Conservation (phyloP, 2,113 vertebrate species). For the Penelope pileata region DNA sequence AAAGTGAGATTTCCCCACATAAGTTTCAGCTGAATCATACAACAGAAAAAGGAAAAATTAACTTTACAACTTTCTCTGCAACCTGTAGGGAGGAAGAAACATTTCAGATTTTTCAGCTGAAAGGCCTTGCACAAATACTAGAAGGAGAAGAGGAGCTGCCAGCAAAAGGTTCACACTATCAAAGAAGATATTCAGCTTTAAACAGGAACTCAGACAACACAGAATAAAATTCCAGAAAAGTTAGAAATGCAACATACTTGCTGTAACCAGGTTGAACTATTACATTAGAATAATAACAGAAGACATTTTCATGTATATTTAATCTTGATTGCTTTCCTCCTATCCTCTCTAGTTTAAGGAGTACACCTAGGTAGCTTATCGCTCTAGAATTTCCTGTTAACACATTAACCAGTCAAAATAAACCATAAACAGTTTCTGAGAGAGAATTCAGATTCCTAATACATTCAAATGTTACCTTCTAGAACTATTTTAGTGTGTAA, state of each 20-base stretch:
- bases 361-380: neutral
- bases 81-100: neutral
- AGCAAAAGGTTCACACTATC: neutral
- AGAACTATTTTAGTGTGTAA: neutral
- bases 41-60: neutral
- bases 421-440: neutral
- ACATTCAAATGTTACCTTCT: neutral
- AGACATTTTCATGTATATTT: neutral
- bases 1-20: slow-evolving; percentile 98
- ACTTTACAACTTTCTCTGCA: neutral
- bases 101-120: neutral
- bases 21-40: slow-evolving; percentile 86
- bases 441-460: neutral
- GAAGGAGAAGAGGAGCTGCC: neutral
- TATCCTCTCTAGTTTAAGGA: fast-evolving
- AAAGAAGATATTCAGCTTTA: neutral
- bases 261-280: neutral
- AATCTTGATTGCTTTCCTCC: neutral
- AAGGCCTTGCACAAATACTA: neutral
- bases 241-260: neutral
- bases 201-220: neutral
- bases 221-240: neutral
- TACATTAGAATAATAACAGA: neutral
- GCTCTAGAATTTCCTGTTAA: neutral
- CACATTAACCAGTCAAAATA: neutral